Percentiles rank a stretch among this genome's conserved stretches.
These are phyloP conservation scores for Idaea biselata DNA, from an alignment of 2,888 invertebrate species.

Conservation along the genomic window DNA sequence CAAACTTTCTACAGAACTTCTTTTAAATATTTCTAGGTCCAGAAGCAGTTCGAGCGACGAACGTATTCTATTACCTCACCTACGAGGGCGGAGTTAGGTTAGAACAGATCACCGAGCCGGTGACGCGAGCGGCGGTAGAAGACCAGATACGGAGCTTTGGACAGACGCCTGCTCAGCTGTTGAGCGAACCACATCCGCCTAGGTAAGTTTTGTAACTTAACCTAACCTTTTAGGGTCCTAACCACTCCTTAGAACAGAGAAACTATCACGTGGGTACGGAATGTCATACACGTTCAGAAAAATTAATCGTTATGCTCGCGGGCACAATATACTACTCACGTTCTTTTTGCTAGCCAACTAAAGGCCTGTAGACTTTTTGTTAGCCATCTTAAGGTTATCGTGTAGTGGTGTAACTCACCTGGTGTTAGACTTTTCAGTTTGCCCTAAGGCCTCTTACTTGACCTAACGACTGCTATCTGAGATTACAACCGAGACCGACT, in stretches of 20 bases:
- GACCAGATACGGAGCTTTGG: constrained; percentile 99
- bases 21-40: constrained; percentile 82
- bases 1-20: not conserved
- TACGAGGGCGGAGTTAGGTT: constrained; percentile 98
- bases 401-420: too few species aligned
- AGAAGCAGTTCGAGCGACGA: constrained; percentile 97
- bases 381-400: too few species aligned
- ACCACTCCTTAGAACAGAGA: not conserved
- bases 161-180: constrained; percentile 97
- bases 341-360: too few species aligned
- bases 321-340: too few species aligned
- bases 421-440: too few species aligned
- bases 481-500: too few species aligned
- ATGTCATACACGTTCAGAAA: too few species aligned
- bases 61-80: constrained; percentile 99
- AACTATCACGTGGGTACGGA: too few species aligned
- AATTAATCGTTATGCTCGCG: too few species aligned
- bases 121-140: constrained; percentile 96
- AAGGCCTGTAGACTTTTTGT: too few species aligned
- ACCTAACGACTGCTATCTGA: too few species aligned
- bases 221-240: not conserved
- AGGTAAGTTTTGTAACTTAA: constrained; percentile 56
- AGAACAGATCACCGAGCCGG: constrained; percentile 92
- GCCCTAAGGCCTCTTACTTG: too few species aligned
- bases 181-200: constrained; percentile 99